Evolutionary conservation across 1,140 invertebrate genomes (phyloP).

Genomic region (Berghia stephanieae): DNA sequence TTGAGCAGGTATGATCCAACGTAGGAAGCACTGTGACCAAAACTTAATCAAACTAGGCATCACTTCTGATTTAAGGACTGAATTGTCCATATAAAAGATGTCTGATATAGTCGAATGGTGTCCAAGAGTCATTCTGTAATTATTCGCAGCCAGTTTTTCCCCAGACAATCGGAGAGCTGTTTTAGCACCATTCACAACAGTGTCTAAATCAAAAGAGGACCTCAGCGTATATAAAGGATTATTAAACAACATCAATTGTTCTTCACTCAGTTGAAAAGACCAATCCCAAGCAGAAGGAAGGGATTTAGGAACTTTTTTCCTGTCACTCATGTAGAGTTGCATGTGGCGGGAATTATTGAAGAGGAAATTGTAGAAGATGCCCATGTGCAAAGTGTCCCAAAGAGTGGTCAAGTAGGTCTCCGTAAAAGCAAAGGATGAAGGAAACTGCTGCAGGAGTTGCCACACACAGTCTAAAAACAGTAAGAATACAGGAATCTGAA

Average conservation of each 20-base stretch:
- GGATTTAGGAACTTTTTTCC: slow-evolving; percentile 39
- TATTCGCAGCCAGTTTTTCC: slow-evolving; percentile 32
- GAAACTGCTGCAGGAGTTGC: slow-evolving; percentile 89
- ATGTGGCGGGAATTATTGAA: slow-evolving; percentile 76
- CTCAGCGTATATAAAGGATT: slow-evolving; percentile 60
- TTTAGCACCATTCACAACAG: slow-evolving; percentile 29
- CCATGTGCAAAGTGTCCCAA: slow-evolving; percentile 87
- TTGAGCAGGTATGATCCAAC: slow-evolving; percentile 85
- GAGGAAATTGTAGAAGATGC: slow-evolving; percentile 91
- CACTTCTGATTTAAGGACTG: slow-evolving; percentile 47
- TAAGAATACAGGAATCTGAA: slow-evolving; percentile 83
- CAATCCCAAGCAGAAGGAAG: slow-evolving; percentile 62
- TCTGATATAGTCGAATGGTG: slow-evolving; percentile 5
- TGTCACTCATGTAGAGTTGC: slow-evolving; percentile 66
- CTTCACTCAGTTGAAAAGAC: slow-evolving; percentile 54
- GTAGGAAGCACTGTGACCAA: slow-evolving; percentile 90
- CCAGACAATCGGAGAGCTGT: slow-evolving; percentile 16
- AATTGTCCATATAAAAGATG: slow-evolving; percentile 35
- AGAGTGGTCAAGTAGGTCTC: slow-evolving; percentile 90
- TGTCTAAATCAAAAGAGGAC: slow-evolving; percentile 32
- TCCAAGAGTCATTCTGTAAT: slow-evolving; percentile 36
- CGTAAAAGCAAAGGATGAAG: slow-evolving; percentile 88
- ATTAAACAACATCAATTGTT: slow-evolving; percentile 58
- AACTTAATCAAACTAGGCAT: slow-evolving; percentile 72
- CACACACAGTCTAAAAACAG: slow-evolving; percentile 93